These are phyloP conservation scores for Pemphigus obesinymphae DNA, from an alignment of 1,140 invertebrate genomes.

Conservation along the genomic window DNA sequence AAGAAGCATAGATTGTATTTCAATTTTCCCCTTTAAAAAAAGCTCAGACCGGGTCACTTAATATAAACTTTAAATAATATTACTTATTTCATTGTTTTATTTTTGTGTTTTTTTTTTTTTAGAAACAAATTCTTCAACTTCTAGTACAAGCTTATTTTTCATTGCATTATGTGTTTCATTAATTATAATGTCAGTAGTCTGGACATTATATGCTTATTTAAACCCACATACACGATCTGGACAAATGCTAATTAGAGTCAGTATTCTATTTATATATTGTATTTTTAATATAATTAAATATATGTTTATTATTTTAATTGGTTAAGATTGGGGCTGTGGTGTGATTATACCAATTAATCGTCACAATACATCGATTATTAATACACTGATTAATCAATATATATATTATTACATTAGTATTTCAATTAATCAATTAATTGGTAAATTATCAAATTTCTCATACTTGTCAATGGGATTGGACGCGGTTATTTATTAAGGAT, in stretches of 20 bases:
- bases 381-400: too few species aligned
- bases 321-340: too few species aligned
- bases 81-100: not conserved
- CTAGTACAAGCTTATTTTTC: conserved; percentile 23
- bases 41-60: too few species aligned
- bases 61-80: not conserved
- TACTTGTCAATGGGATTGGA: too few species aligned
- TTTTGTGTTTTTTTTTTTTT: not conserved
- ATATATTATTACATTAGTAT: too few species aligned
- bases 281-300: not conserved
- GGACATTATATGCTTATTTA: conserved; percentile 89
- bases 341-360: too few species aligned
- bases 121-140: conserved; percentile 11
- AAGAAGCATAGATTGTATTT: too few species aligned
- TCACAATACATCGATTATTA: too few species aligned
- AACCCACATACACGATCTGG: conserved; percentile 93
- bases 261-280: not conserved
- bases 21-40: conserved; percentile 88
- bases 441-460: too few species aligned
- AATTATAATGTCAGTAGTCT: conserved; percentile 52
- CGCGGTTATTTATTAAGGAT: too few species aligned
- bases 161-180: conserved; percentile 27
- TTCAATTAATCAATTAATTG: too few species aligned
- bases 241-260: conserved; percentile 92
- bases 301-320: not conserved